These are phyloP conservation scores for Alfaro cultratus DNA, from an alignment of 2,797 vertebrate species.

Conservation along the genomic window DNA sequence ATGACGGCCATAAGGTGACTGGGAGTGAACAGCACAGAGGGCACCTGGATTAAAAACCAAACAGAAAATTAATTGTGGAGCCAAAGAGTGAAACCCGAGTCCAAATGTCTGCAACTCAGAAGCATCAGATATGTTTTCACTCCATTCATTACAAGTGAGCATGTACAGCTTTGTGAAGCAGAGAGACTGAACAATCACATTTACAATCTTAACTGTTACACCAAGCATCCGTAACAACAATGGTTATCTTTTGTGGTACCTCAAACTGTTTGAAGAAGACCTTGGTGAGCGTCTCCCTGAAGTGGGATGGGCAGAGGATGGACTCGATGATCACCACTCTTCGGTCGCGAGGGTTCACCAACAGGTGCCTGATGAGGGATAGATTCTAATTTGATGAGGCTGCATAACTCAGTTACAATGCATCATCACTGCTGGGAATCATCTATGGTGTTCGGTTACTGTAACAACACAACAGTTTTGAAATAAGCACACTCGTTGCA, in stretches of 20 bases:
- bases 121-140: not conserved
- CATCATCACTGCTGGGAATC: not conserved
- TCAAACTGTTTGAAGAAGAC: conserved; percentile 99
- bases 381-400: not conserved
- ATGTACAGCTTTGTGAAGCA: not conserved
- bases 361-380: conserved; percentile 84
- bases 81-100: not conserved
- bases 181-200: not conserved
- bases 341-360: conserved; percentile 97
- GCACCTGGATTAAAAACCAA: conserved; percentile 83
- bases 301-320: conserved; percentile 95
- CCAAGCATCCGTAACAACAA: not conserved
- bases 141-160: not conserved
- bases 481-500: not conserved
- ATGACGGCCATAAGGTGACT: conserved; percentile 96
- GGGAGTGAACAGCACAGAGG: conserved; percentile 94
- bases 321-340: conserved; percentile 97
- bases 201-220: not conserved
- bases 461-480: not conserved
- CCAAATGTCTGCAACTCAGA: not conserved
- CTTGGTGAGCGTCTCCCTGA: conserved; percentile 94
- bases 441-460: not conserved
- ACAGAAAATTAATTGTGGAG: not conserved
- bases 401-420: not conserved
- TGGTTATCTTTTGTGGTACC: conserved; percentile 74